Percentiles rank a stretch among this genome's conserved stretches.
phyloP scores from a whole-genome alignment of 2,888 invertebrate genomes.

The Eristalinus aeneus region DNA sequence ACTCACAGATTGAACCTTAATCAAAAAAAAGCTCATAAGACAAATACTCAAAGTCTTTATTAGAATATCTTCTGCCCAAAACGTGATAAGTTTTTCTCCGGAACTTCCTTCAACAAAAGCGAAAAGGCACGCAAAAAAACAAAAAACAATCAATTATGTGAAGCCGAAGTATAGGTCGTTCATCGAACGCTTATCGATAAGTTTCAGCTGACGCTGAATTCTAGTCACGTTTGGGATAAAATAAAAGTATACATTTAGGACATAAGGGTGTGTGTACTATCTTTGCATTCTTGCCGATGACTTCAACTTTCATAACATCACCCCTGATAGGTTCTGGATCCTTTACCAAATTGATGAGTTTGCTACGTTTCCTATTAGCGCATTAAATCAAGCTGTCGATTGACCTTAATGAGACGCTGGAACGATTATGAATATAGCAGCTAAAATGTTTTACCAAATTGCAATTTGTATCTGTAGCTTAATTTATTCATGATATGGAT shows the following conservation, averaged over 20 bases:
- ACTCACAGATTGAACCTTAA: neutral
- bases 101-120: neutral
- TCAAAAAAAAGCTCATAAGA: neutral
- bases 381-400: conserved; percentile 3
- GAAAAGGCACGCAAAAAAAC: neutral
- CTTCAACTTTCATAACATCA: conserved; percentile 17
- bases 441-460: conserved; percentile 2
- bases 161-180: conserved; percentile 12
- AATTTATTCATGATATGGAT: neutral
- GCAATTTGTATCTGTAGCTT: neutral
- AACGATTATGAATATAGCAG: conserved; percentile 30
- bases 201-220: conserved; percentile 29
- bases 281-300: conserved; percentile 15
- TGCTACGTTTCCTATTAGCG: conserved; percentile 40
- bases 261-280: neutral
- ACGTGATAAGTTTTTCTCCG: neutral
- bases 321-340: conserved; percentile 16
- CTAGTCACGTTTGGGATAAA: conserved; percentile 40
- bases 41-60: neutral
- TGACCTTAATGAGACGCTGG: conserved; percentile 15
- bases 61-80: neutral
- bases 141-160: conserved; percentile 34
- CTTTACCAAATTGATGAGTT: conserved; percentile 30
- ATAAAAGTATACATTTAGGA: neutral
- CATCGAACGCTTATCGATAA: conserved; percentile 27